Evolutionary conservation across 2,797 vertebrate genomes (phyloP).

Genomic region (Psittacula echo): DNA sequence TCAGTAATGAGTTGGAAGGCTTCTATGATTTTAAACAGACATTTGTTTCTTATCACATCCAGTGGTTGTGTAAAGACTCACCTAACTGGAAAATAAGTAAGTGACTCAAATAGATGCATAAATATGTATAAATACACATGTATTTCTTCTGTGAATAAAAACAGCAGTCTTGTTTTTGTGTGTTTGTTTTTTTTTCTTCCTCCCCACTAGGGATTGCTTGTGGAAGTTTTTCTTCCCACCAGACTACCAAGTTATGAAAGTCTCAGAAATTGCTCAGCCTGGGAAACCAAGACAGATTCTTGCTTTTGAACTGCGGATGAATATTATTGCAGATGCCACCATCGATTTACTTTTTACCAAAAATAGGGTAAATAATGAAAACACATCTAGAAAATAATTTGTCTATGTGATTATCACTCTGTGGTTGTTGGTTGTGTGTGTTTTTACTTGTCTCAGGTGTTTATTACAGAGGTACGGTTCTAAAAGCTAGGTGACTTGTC

Average conservation of each 20-base stretch:
- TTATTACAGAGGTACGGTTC: not conserved
- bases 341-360: constrained; percentile 99
- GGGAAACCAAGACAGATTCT: constrained; percentile 94
- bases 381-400: not conserved
- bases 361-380: constrained; percentile 88
- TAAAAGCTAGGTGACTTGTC: not conserved
- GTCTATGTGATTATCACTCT: not conserved
- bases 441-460: not conserved
- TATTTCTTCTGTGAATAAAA: not conserved
- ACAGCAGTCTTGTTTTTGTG: not conserved
- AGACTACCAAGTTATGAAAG: constrained; percentile 95
- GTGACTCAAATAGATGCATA: not conserved
- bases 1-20: not conserved
- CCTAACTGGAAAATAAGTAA: not conserved
- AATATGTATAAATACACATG: not conserved
- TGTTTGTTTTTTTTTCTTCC: not conserved
- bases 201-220: constrained; percentile 86
- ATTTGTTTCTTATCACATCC: not conserved
- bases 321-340: constrained; percentile 98
- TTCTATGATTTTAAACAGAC: not conserved
- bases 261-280: constrained; percentile 88
- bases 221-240: constrained; percentile 99
- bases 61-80: not conserved
- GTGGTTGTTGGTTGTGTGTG: not conserved
- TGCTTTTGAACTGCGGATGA: constrained; percentile 98